Percentiles rank a stretch among this genome's conserved stretches.
Evolutionary conservation across 2,113 vertebrate genomes (phyloP).

Genomic region (Grantiella picta): DNA sequence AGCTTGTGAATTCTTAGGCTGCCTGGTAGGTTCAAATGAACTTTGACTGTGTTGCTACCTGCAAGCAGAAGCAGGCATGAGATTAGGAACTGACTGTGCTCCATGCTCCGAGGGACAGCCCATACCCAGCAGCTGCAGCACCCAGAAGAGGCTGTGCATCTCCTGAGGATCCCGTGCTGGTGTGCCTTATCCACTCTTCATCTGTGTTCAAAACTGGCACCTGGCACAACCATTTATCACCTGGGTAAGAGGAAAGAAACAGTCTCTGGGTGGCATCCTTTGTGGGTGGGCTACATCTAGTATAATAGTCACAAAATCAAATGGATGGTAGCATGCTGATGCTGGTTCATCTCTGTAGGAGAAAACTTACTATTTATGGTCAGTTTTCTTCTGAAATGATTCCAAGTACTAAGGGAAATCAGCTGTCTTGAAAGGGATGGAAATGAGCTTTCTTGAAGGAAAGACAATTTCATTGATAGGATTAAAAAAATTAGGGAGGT

Average conservation of each 20-base stretch:
- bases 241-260: background rate
- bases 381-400: background rate
- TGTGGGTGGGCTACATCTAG: background rate
- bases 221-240: background rate
- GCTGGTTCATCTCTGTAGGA: background rate
- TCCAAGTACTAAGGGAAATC: background rate
- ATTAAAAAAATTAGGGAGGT: conserved; percentile 20
- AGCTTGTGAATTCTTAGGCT: background rate
- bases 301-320: background rate
- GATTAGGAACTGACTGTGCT: background rate
- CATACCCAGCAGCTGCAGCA: background rate
- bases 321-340: background rate
- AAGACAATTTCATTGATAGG: background rate
- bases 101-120: background rate
- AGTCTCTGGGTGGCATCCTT: background rate
- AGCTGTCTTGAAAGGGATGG: background rate
- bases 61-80: background rate
- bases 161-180: accelerated
- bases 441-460: background rate
- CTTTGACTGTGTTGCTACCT: background rate
- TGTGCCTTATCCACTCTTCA: accelerated
- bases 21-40: background rate
- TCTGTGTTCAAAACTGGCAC: background rate
- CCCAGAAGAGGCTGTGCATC: background rate
- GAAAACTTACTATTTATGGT: background rate